Evolutionary conservation across 2,113 vertebrate species (phyloP).

Genomic region (Oncorhynchus kisutch): DNA sequence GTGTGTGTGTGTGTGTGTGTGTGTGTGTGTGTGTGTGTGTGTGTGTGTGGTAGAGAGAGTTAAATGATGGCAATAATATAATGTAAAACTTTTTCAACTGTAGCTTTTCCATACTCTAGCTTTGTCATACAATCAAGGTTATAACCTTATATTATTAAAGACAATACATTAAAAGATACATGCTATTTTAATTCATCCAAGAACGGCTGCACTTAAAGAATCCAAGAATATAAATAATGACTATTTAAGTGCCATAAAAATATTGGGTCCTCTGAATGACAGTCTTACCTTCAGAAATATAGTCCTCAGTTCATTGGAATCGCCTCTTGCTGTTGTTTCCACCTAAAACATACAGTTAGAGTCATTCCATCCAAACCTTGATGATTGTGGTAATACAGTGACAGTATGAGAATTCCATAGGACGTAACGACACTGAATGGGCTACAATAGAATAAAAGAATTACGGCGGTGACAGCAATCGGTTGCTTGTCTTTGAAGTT

Average conservation of each 20-base stretch:
- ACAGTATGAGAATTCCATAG: background rate
- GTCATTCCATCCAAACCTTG: background rate
- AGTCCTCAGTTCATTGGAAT: constrained; percentile 84
- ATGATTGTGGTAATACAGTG: background rate
- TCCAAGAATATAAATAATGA: no score
- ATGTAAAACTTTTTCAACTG: no score
- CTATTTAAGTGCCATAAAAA: background rate
- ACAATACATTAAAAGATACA: no score
- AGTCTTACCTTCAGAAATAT: constrained; percentile 91
- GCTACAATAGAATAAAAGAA: background rate
- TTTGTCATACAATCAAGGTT: no score
- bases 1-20: constrained; percentile 1
- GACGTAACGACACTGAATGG: background rate
- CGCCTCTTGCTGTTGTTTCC: constrained; percentile 86
- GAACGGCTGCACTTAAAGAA: no score
- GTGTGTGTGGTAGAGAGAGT: background rate
- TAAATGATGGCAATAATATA: no score
- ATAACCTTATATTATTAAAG: no score
- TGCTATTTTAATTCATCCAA: no score
- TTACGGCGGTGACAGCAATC: background rate
- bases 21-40: background rate
- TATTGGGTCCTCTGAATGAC: background rate
- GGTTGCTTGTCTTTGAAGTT: background rate
- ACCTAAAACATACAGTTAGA: constrained; percentile 72
- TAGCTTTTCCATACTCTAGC: no score